phyloP scores from a whole-genome alignment of 2,888 invertebrate genomes.

The Ametastegia equiseti region DNA sequence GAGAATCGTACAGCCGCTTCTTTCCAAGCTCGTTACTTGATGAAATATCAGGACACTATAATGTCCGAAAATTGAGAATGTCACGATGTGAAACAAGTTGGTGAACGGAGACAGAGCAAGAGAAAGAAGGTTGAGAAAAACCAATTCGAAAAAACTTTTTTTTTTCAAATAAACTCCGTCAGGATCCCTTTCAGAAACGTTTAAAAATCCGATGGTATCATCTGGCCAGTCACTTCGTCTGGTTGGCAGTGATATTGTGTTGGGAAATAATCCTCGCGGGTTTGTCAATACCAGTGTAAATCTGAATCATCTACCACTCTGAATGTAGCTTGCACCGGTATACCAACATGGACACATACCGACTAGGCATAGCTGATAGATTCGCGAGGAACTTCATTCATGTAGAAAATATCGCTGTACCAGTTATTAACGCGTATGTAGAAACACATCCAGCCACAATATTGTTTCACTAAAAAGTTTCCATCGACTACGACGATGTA shows the following conservation, averaged over 20 bases:
- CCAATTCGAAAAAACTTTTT: background rate
- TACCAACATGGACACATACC: no score
- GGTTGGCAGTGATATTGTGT: background rate
- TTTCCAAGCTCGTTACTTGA: no score
- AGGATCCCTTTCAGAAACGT: background rate
- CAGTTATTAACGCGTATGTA: background rate
- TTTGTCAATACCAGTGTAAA: background rate
- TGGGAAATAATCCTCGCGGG: background rate
- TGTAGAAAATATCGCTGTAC: background rate
- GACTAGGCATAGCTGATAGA: background rate
- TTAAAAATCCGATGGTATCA: background rate
- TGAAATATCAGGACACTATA: no score
- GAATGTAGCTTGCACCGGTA: background rate
- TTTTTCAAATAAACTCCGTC: background rate
- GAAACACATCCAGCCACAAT: background rate
- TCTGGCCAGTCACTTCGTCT: background rate
- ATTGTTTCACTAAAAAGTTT: conserved; percentile 23
- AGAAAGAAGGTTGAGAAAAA: no score
- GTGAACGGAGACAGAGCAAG: no score
- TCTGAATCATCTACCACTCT: background rate
- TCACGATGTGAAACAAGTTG: no score
- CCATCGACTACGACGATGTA: background rate
- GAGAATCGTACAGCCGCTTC: no score
- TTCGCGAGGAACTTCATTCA: background rate
- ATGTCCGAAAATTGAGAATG: no score